Base-by-base conservation (phyloP, 1,140 invertebrate species). In the Gerris buenoi region DNA sequence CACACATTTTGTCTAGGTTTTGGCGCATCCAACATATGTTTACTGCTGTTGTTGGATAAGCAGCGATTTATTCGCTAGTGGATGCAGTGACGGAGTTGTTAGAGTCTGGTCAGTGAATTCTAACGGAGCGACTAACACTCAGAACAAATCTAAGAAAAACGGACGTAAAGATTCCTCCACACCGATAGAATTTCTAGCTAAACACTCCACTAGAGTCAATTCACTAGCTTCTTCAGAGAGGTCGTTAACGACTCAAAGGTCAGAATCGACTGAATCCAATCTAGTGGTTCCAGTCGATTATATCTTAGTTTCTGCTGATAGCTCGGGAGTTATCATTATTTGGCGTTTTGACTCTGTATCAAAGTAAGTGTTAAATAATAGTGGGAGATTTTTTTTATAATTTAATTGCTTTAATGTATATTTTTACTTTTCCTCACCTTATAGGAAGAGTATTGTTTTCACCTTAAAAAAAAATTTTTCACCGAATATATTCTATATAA, bases 11-110 rank as follows among this genome's bases (percentile, higher is more conserved):
- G 1, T 64, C 61, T 73, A 82, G 77, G 75, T 83, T 65, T 73
- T 87, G 57, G 80, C 83, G 25, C 86, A 88, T 76, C 85, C 86
- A 18, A 81, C 81, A 1, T 88, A 84, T 75, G 83, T 88, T 5
- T 88, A 88, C 69, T 80, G 77, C 66, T 81, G 77, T 86, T 84
- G 70, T 76, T 81, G 65, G 78, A 78, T 14, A 72, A 74, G 27
- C 74, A 78, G 5, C 70, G 75, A 27, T 73, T 27, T 81, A 25
- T 72, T 86, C 1, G 79, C 79, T 2, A 85, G 84, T 1, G 85
- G 83, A 13, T 84, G 85, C 70, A 86, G 81, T 72, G 86, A 88
- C 74, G 77, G 79, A 67, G 74, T 83, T 1, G 76, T 85, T 2
- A 75, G 86, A 65, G 75, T 87, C 18, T 88, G 85, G 86, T 68